Base-by-base conservation (phyloP, 2,888 invertebrate species). In the Autographa gamma region DNA sequence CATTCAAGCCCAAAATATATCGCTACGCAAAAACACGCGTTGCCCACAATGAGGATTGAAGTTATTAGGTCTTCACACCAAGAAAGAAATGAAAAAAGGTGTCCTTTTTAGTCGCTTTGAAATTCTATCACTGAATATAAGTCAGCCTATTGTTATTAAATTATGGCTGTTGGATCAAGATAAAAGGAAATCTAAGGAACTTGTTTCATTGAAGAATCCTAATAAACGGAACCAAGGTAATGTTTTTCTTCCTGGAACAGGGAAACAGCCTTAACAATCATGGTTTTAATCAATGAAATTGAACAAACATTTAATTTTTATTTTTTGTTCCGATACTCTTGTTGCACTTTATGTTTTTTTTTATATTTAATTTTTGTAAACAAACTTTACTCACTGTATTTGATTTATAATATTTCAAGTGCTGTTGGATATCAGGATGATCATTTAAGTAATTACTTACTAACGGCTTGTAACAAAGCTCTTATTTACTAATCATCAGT, bases 141-240 rank as follows among this genome's bases (percentile, higher is more conserved):
- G 6, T n/a, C 5, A 9, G 25, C 8, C 14, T 56, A 25, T 56
- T 56, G 25, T 19, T 25, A 56, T 56, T 18, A 54, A 18, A 54
- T 19, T 19, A 48, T 19, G 18, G 13, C 14, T 25, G 62, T 65
- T 31, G 7, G 18, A 52, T 25, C 2, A 6, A 14, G 52, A 75
- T 56, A 60, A 79, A 74, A 79, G 38, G 7, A 61, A 58, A 43
- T 63, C 60, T 16, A 43, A 5, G 32, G n/a, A 54, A 60, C 63
- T 63, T 60, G 31, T 54, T 79, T 69, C 31, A 58, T 43, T 16
- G 52, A 69, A 63, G n/a, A 34, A 58, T 63, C 14, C 31, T 63
- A 76, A 75, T 66, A 66, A 66, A 76, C 62, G 58, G 13, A 19
- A 16, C 52, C 60, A 65, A 7, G 52, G 61, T 60, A 41, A 75